A percentile compares a stretch with the other conserved stretches of the same genome.
Conservation (phyloP, 2,797 vertebrate genomes). For the Liparis tanakae region DNA sequence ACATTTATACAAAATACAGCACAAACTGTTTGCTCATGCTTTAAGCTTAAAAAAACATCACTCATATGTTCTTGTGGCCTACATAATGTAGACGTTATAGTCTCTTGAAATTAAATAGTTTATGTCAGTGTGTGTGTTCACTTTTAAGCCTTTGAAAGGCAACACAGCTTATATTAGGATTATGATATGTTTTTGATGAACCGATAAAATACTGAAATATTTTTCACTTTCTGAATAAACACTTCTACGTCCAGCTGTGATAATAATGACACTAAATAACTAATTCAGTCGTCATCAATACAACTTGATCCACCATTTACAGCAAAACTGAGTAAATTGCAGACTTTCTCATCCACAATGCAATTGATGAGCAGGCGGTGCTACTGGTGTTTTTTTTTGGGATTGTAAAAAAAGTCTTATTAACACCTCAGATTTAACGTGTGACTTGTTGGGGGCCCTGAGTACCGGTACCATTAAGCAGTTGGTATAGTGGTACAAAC, state of each 20-base stretch:
- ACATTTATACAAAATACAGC: conserved; percentile 38
- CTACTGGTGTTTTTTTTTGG: background rate
- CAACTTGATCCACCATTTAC: background rate
- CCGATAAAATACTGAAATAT: conserved; percentile 7
- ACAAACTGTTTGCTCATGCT: conserved; percentile 4
- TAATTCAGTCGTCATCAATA: background rate
- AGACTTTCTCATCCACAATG: conserved; percentile 1
- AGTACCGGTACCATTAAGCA: background rate
- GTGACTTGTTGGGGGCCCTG: background rate
- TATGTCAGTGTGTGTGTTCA: conserved; percentile 1
- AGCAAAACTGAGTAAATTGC: background rate
- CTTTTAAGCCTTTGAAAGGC: conserved; percentile 24
- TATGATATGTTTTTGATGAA: conserved; percentile 48
- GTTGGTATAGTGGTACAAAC: background rate
- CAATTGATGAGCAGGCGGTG: background rate
- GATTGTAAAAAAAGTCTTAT: background rate
- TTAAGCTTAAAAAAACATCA: conserved; percentile 15
- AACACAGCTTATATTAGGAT: conserved; percentile 61
- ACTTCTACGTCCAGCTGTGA: conserved; percentile 15
- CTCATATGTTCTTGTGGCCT: conserved; percentile 25
- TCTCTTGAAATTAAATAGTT: conserved; percentile 64
- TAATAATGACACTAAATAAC: background rate
- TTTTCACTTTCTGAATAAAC: conserved; percentile 32
- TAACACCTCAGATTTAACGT: background rate
- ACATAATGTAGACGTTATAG: conserved; percentile 26